phyloP scores from a whole-genome alignment of 2,888 invertebrate genomes.

The Linyphia triangularis region DNA sequence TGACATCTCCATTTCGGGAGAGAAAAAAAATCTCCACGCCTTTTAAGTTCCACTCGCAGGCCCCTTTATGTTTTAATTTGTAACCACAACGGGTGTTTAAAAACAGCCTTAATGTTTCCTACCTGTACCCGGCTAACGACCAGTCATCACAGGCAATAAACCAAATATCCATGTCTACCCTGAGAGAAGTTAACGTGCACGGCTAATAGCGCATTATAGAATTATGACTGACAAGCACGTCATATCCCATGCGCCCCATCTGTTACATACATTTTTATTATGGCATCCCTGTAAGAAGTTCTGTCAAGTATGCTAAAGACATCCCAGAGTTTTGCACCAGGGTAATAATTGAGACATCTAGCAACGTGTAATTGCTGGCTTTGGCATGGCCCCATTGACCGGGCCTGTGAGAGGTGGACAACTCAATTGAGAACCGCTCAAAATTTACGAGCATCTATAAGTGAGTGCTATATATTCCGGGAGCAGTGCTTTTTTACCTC shows the following conservation, averaged over 20 bases:
- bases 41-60: slow-evolving; percentile 34
- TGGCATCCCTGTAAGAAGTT: slow-evolving; percentile 49
- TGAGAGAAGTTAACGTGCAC: slow-evolving; percentile 33
- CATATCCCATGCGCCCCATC: slow-evolving; percentile 57
- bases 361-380: slow-evolving; percentile 69
- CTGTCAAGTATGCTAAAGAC: slow-evolving; percentile 74
- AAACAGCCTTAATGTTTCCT: slow-evolving; percentile 55
- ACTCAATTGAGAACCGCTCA: slow-evolving; percentile 66
- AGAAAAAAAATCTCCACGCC: slow-evolving; percentile 36
- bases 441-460: slow-evolving; percentile 74
- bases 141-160: slow-evolving; percentile 73
- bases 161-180: slow-evolving; percentile 53
- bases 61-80: slow-evolving; percentile 73
- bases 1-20: slow-evolving; percentile 66
- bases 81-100: slow-evolving; percentile 72
- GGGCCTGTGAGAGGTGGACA: slow-evolving; percentile 67
- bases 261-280: slow-evolving; percentile 40
- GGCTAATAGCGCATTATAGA: slow-evolving; percentile 74
- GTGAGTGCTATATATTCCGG: slow-evolving; percentile 74
- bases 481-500: slow-evolving; percentile 70
- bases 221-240: slow-evolving; percentile 74
- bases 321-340: slow-evolving; percentile 45
- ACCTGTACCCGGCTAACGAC: slow-evolving; percentile 61
- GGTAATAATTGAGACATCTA: slow-evolving; percentile 74
- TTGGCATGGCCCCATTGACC: slow-evolving; percentile 56